These are phyloP conservation scores for Patella depressa DNA, from an alignment of 2,888 invertebrate genomes.

Conservation along the genomic window DNA sequence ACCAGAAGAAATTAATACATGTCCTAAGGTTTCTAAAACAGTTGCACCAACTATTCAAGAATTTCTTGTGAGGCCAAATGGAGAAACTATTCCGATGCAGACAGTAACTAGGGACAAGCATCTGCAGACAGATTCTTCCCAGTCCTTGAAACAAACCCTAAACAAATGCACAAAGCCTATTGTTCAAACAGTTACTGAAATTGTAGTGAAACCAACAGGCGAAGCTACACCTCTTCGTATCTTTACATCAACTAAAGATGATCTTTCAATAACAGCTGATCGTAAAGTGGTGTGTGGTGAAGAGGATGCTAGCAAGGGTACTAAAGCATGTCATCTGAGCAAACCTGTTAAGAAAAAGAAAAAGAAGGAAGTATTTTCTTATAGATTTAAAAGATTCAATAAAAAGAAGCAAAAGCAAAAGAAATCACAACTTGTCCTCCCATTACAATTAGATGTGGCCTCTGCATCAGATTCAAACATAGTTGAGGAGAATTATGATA, in stretches of 20 bases:
- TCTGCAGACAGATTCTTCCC: too few relatives aligned
- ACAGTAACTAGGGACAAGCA: too few relatives aligned
- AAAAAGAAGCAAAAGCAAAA: not conserved
- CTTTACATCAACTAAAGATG: not conserved
- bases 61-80: too few relatives aligned
- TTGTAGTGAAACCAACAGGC: not conserved
- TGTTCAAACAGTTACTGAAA: not conserved
- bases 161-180: not conserved
- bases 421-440: not conserved
- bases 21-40: too few relatives aligned
- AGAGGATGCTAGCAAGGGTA: not conserved
- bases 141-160: too few relatives aligned
- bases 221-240: not conserved
- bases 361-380: too few relatives aligned
- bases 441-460: not conserved
- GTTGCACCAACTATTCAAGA: too few relatives aligned
- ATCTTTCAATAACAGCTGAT: not conserved
- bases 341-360: not conserved
- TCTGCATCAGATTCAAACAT: not conserved
- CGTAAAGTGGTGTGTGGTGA: not conserved
- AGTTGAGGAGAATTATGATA: not conserved
- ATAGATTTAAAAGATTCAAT: not conserved
- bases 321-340: not conserved
- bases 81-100: too few relatives aligned
- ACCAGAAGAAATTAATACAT: too few relatives aligned